Evolutionary conservation across 2,797 vertebrate genomes (phyloP), one percentile per base, ranked within the genome.

Genomic region (Acanthornis magna): DNA sequence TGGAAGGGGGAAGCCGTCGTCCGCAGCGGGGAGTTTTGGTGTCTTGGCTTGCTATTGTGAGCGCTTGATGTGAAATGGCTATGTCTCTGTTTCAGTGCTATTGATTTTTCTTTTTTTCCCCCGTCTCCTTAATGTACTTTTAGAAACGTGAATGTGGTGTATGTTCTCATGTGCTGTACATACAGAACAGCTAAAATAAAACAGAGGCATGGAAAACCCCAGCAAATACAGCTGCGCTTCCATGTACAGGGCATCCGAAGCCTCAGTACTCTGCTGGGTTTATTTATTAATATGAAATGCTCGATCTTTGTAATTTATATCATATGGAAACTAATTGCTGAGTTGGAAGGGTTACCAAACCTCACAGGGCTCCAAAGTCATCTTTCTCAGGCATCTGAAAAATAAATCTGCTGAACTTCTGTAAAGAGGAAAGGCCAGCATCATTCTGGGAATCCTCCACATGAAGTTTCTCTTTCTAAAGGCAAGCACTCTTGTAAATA

Each of bases 171-270:
- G 82, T 73, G 94, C 47, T 10, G 21, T 79, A 76, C 30, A 7
- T 92, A 91, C 78, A 87, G 82, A 89, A 76, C 55, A 92, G 89
- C 77, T 92, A 81, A 95, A 96, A 97, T 95, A 93, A 94, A 92
- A 38, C 61, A 68, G 54, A 73, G 77, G 30, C 50, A 4, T 65
- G 85, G 94, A 84, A 81, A 93, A 81, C 85, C 88, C 81, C 79
- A 84, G 88, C 43, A 74, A 83, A 84, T 63, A 72, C 74, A 85
- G 73, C 71, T 85, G 30, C 3, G 1, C 58, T 83, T 88, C 61
- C 43, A 60, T 62, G 76, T 32, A 7, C 82, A 84, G 68, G 48
- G 32, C 2, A 1, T 93, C 95, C 85, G 74, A 76, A 89, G 76
- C 89, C 83, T 88, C 43, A 40, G 50, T 72, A 16, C 85, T 90